phyloP scores from a whole-genome alignment of 2,888 invertebrate genomes.

The Balanococcus diminutus region DNA sequence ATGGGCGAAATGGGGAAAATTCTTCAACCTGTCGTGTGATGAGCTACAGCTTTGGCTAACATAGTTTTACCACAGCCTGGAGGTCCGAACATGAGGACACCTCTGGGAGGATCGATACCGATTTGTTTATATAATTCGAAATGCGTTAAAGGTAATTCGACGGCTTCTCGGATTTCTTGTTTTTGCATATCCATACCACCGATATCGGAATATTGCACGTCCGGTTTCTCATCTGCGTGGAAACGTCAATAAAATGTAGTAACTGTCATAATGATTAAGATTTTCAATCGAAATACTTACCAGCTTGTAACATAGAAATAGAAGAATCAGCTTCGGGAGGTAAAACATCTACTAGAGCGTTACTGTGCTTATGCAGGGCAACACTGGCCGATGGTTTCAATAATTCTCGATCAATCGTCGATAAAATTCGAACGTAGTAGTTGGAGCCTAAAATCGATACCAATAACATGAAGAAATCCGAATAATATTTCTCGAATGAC shows the following conservation, averaged over 20 bases:
- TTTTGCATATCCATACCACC: conserved; percentile 99
- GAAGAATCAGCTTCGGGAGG: conserved; percentile 99
- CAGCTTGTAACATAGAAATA: conserved; percentile 96
- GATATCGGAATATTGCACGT: conserved; percentile 95
- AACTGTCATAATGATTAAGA: not conserved
- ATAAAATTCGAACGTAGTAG: conserved; percentile 97
- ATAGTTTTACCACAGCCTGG: conserved; percentile 99
- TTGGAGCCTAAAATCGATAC: conserved; percentile 78
- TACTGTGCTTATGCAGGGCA: conserved; percentile 98
- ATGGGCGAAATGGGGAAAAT: not conserved
- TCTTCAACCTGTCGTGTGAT: conserved; percentile 86
- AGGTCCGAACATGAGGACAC: conserved; percentile 99
- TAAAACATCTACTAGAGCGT: conserved; percentile 98
- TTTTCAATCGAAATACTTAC: conserved; percentile 62
- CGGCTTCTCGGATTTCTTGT: conserved; percentile 98
- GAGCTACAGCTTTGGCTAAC: conserved; percentile 98
- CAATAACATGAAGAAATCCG: not conserved
- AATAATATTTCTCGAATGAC: not conserved
- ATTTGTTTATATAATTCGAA: conserved; percentile 98
- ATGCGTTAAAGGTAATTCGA: conserved; percentile 96
- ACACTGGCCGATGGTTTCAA: conserved; percentile 98
- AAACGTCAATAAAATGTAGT: not conserved
- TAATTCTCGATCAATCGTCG: conserved; percentile 96
- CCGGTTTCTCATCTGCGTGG: conserved; percentile 88
- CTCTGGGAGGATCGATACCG: conserved; percentile 97